Percentiles rank a stretch among this genome's conserved stretches.
phyloP scores from a whole-genome alignment of 2,797 vertebrate genomes.

The Neosilurus hyrtlii region DNA sequence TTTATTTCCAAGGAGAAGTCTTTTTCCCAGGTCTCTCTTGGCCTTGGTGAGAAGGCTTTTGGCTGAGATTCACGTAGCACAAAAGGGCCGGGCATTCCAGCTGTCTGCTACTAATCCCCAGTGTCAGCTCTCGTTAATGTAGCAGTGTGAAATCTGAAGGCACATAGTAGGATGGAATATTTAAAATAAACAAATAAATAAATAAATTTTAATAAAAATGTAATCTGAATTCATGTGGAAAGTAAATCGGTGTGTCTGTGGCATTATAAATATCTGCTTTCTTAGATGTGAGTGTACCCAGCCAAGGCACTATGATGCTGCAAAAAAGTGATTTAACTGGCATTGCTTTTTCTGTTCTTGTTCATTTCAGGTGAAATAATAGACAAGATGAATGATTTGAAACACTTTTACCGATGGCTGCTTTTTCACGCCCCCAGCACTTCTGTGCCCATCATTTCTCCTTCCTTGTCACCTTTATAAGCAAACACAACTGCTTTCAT shows the following conservation, averaged over 20 bases:
- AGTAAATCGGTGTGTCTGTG: constrained; percentile 69
- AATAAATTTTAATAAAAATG: constrained; percentile 71
- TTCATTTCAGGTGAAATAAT: background rate
- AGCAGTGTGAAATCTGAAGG: constrained; percentile 96
- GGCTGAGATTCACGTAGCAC: constrained; percentile 90
- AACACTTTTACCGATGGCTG: background rate
- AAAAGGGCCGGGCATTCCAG: constrained; percentile 96
- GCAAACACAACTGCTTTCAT: background rate
- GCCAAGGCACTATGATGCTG: background rate
- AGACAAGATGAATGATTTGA: background rate
- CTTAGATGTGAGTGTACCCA: constrained; percentile 50
- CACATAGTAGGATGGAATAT: constrained; percentile 88
- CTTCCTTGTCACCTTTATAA: background rate
- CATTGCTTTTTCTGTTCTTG: background rate
- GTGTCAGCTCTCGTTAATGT: constrained; percentile 99
- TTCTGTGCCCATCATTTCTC: background rate
- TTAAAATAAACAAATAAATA: background rate
- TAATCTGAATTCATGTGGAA: constrained; percentile 87
- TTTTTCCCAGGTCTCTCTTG: constrained; percentile 80
- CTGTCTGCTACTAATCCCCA: constrained; percentile 98
- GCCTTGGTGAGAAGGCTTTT: constrained; percentile 87
- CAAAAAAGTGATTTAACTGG: background rate
- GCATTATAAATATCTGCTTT: constrained; percentile 70
- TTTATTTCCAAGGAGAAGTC: constrained; percentile 72
- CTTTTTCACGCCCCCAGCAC: constrained; percentile 12